These are phyloP conservation scores for Tragopan temminckii DNA, from an alignment of 2,797 vertebrate genomes.

Conservation along the genomic window DNA sequence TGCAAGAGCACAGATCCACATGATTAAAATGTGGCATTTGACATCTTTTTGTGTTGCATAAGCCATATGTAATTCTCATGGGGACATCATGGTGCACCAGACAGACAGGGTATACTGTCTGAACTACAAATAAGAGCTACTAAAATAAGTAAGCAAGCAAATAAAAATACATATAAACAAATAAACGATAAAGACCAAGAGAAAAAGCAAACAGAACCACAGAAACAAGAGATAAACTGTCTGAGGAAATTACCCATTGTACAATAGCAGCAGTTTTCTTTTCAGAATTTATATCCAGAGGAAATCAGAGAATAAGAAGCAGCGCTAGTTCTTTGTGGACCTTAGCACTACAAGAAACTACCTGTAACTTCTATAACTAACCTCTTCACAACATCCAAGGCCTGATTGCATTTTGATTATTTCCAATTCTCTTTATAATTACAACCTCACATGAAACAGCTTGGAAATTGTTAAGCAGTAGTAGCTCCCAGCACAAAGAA, in stretches of 20 bases:
- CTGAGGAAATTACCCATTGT: constrained; percentile 74
- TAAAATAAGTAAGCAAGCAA: constrained; percentile 31
- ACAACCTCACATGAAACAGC: not conserved
- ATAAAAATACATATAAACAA: not conserved
- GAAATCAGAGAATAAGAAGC: constrained; percentile 81
- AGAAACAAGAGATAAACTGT: constrained; percentile 60
- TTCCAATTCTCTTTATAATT: constrained; percentile 10
- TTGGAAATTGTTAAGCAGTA: not conserved
- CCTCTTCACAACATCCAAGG: not conserved
- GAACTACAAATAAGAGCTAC: constrained; percentile 79
- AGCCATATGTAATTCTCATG: constrained; percentile 79
- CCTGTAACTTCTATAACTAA: not conserved
- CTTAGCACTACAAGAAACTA: constrained; percentile 84
- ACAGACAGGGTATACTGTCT: constrained; percentile 63
- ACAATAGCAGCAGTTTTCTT: constrained; percentile 28
- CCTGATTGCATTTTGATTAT: constrained; percentile 3
- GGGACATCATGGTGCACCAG: constrained; percentile 73
- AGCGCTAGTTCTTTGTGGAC: constrained; percentile 83
- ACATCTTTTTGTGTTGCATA: constrained; percentile 33
- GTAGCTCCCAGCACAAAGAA: not conserved
- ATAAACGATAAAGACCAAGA: not conserved
- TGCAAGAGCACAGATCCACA: constrained; percentile 49
- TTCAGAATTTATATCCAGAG: constrained; percentile 79
- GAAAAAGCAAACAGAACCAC: constrained; percentile 24
- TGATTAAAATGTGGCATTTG: constrained; percentile 56